A percentile compares a stretch with the other conserved stretches of the same genome.
These are phyloP conservation scores for Chelonoidis abingdonii DNA, from an alignment of 2,113 vertebrate genomes.

Conservation along the genomic window DNA sequence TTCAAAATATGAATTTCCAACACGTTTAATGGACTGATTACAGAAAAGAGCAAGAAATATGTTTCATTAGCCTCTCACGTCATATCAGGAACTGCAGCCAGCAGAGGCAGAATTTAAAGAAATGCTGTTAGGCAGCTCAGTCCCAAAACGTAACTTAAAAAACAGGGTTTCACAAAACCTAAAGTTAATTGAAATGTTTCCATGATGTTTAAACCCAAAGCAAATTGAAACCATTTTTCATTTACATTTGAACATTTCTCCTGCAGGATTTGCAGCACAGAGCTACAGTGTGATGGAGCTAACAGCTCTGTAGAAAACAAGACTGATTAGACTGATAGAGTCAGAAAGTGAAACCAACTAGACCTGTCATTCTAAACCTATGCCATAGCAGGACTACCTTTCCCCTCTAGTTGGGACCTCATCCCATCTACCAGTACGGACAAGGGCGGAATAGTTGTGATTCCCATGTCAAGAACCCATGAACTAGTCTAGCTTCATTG, in stretches of 20 bases:
- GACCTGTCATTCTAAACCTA: rapidly evolving
- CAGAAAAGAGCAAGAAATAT: constrained; percentile 4
- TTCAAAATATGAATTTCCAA: constrained; percentile 12
- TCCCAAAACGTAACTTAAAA: background rate
- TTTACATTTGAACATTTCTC: constrained; percentile 32
- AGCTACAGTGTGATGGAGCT: background rate
- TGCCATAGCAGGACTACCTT: background rate
- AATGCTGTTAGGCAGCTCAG: constrained; percentile 50
- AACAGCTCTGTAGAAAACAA: background rate
- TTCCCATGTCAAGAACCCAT: background rate
- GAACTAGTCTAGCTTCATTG: background rate
- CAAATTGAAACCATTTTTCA: constrained; percentile 48
- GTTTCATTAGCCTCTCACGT: constrained; percentile 25
- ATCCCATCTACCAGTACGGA: background rate
- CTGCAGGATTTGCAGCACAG: background rate
- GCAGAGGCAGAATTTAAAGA: constrained; percentile 52
- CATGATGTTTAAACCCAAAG: constrained; percentile 8
- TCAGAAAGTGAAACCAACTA: background rate
- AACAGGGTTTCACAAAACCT: constrained; percentile 53
- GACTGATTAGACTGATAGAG: background rate
- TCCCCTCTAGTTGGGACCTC: background rate
- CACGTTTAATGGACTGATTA: background rate
- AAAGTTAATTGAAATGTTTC: constrained; percentile 45
- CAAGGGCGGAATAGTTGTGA: background rate
- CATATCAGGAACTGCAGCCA: constrained; percentile 23